phyloP scores from a whole-genome alignment of 2,797 vertebrate species.

The Morus bassanus region DNA sequence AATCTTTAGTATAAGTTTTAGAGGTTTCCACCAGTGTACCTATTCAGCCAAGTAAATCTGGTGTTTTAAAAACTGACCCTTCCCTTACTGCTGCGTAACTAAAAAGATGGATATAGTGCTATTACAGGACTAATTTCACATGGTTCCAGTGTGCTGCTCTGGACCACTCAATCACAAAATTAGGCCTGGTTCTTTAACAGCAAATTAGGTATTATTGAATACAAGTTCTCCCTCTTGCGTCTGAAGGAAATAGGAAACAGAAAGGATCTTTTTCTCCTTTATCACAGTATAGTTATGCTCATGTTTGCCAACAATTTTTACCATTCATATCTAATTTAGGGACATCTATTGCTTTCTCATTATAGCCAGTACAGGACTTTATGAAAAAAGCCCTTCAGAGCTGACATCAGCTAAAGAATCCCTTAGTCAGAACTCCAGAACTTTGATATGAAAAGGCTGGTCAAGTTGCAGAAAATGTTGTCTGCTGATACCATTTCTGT shows the following conservation, averaged over 20 bases:
- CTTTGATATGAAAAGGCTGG: not conserved
- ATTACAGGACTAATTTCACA: not conserved
- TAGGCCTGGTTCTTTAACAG: not conserved
- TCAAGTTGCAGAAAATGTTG: not conserved
- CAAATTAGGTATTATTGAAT: not conserved
- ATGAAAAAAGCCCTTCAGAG: not conserved
- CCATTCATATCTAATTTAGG: not conserved
- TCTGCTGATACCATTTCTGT: not conserved
- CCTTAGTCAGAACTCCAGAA: not conserved
- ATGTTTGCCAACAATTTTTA: not conserved
- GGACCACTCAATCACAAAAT: not conserved
- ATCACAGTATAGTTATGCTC: not conserved
- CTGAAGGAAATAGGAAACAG: not conserved
- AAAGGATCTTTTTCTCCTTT: not conserved
- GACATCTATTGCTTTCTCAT: not conserved
- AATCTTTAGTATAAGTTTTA: not conserved
- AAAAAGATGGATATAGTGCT: not conserved
- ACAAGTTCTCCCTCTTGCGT: not conserved
- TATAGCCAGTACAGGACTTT: not conserved
- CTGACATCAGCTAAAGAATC: not conserved
- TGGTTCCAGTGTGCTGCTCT: not conserved
- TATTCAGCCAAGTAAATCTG: not conserved
- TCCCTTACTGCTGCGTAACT: not conserved
- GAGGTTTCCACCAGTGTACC: not conserved
- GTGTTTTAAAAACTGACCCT: not conserved